Base-by-base conservation (phyloP, 2,797 vertebrate genomes). In the Artibeus lituratus region DNA sequence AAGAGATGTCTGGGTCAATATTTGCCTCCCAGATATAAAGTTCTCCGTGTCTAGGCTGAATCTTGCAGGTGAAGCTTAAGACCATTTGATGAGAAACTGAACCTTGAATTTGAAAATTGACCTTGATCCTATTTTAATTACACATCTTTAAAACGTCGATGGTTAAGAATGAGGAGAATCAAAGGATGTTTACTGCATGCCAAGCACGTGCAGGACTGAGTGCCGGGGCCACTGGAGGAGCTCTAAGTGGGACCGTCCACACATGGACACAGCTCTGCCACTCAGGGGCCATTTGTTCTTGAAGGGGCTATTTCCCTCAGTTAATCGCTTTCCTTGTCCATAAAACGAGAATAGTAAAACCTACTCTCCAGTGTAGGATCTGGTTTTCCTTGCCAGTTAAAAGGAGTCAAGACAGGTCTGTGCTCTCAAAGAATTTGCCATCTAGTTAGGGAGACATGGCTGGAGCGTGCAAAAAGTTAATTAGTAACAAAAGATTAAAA, bases 401-500 rank as follows among this genome's bases (percentile, higher is more conserved):
- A 96, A 95, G 94, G 77, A 96, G 76, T 69, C 70, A 67, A 44
- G 76, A 53, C 70, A 80, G 85, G 42, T 87, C 87, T 91, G 72
- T 12, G 32, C 81, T 94, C 70, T 69, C n/a, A 55, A 84, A 89
- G 78, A 94, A 81, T 82, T 91, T 93, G 83, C 82, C 72, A 59
- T 92, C 69, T 94, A 57, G 26, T 97, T 94, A 93, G 90, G 88
- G 72, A 95, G 90, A 94, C 65, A 87, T 87, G 92, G 83, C 85
- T 51, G 90, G 80, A 95, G 93, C 83, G 53, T 19, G 82, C 53
- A 96, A 96, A 89, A 94, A 95, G 86, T 94, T 97, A 97, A 96
- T 96, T 96, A 96, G 95, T 86, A 95, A 95, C 86, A 91, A 94
- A 97, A 96, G 94, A 97, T 96, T 96, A 92, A 97, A 96, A 96